Evolutionary conservation across 2,888 invertebrate genomes (phyloP).

Genomic region (Rosalia funebris): DNA sequence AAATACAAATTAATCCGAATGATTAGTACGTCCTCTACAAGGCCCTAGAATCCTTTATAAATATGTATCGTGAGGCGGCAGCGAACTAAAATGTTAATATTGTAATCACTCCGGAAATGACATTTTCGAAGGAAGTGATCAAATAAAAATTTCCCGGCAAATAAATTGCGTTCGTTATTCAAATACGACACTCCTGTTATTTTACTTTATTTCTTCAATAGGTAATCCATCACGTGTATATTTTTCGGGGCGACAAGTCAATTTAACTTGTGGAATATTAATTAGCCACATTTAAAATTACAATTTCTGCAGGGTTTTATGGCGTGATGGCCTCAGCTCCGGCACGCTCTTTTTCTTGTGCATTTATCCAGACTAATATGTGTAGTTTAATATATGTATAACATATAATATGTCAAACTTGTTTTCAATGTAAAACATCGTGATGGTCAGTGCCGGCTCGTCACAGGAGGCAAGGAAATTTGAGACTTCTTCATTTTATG

Average conservation of each 20-base stretch:
- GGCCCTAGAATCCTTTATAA: no score
- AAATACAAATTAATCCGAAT: no score
- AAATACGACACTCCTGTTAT: slow-evolving; percentile 7
- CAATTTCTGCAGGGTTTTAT: not conserved
- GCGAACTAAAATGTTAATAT: slow-evolving; percentile 1
- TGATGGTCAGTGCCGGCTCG: no score
- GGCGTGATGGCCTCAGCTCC: not conserved
- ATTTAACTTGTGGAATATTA: slow-evolving; percentile 23
- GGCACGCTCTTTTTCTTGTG: not conserved
- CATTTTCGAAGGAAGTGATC: not conserved
- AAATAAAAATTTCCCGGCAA: slow-evolving; percentile 11
- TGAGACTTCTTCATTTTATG: no score
- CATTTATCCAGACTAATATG: no score
- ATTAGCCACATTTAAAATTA: slow-evolving; percentile 13
- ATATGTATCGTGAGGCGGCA: no score
- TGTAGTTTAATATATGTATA: no score
- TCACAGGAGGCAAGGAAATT: no score
- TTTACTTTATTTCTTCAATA: slow-evolving; percentile 16
- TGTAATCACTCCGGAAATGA: not conserved
- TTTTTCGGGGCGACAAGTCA: slow-evolving; percentile 31
- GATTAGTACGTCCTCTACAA: no score
- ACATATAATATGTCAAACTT: no score
- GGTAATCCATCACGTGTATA: slow-evolving; percentile 26
- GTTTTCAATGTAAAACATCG: no score
- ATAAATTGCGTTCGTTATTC: slow-evolving; percentile 5